Evolutionary conservation across 2,113 vertebrate species (phyloP).

Genomic region (Callipepla californica): DNA sequence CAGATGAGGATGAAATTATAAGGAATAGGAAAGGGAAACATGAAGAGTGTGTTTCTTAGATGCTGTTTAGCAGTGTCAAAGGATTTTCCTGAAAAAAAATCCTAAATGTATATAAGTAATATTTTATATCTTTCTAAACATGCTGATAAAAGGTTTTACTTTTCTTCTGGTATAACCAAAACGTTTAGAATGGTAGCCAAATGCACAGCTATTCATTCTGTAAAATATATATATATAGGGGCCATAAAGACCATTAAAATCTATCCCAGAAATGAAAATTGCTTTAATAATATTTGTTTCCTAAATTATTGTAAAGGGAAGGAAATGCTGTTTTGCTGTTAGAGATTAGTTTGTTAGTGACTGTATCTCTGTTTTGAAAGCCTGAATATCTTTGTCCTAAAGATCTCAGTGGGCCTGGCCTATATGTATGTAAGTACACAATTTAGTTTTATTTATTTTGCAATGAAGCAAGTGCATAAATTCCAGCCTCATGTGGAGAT

Average conservation of each 20-base stretch:
- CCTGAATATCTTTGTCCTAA: conserved; percentile 47
- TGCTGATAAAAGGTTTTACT: neutral
- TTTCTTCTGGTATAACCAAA: neutral
- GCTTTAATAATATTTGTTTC: conserved; percentile 13
- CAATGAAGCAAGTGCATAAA: conserved; percentile 70
- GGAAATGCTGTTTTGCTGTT: conserved; percentile 37
- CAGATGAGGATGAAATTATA: neutral
- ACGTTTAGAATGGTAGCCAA: neutral
- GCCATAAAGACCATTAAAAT: neutral
- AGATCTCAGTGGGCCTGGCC: conserved; percentile 71
- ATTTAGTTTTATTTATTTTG: conserved; percentile 68
- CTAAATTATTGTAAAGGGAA: conserved; percentile 13
- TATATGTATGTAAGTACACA: conserved; percentile 64
- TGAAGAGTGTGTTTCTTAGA: neutral
- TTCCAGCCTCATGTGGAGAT: conserved; percentile 52
- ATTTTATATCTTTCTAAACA: neutral
- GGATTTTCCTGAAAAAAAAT: neutral
- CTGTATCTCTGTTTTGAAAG: conserved; percentile 58
- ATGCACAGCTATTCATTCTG: neutral
- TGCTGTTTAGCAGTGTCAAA: neutral
- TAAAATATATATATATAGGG: neutral
- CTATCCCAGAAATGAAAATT: neutral
- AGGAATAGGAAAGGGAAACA: neutral
- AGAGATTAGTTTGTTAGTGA: conserved; percentile 31
- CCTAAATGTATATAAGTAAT: neutral